phyloP scores from a whole-genome alignment of 2,113 vertebrate species.

The Malurus cyaneus region DNA sequence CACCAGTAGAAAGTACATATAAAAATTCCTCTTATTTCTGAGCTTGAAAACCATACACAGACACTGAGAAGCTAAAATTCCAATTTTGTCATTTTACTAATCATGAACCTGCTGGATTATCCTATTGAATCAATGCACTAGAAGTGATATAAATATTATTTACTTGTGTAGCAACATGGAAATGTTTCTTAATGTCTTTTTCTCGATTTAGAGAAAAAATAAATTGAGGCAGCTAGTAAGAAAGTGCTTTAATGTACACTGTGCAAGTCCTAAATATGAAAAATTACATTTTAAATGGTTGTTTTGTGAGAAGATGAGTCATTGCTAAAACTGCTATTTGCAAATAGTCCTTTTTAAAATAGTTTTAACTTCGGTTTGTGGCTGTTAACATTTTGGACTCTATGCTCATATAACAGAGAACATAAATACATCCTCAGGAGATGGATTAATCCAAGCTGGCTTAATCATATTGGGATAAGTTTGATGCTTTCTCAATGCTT shows the following conservation, averaged over 20 bases:
- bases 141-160: neutral
- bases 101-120: neutral
- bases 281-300: neutral
- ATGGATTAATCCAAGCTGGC: conserved; percentile 53
- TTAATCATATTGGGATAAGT: conserved; percentile 61
- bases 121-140: neutral
- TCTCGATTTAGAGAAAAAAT: neutral
- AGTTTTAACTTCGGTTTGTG: conserved; percentile 64
- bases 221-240: neutral
- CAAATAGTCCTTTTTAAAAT: neutral
- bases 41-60: neutral
- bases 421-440: conserved; percentile 44
- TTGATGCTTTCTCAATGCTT: neutral
- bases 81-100: neutral
- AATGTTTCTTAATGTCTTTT: neutral
- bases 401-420: conserved; percentile 56
- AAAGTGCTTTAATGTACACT: neutral
- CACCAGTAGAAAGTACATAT: neutral
- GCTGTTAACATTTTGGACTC: conserved; percentile 62
- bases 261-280: neutral
- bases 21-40: neutral
- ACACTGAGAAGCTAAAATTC: neutral
- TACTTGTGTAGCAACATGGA: neutral
- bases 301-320: neutral
- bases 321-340: neutral